Evolutionary conservation across 2,797 vertebrate genomes (phyloP).

Genomic region (Leptatherina wallacei): DNA sequence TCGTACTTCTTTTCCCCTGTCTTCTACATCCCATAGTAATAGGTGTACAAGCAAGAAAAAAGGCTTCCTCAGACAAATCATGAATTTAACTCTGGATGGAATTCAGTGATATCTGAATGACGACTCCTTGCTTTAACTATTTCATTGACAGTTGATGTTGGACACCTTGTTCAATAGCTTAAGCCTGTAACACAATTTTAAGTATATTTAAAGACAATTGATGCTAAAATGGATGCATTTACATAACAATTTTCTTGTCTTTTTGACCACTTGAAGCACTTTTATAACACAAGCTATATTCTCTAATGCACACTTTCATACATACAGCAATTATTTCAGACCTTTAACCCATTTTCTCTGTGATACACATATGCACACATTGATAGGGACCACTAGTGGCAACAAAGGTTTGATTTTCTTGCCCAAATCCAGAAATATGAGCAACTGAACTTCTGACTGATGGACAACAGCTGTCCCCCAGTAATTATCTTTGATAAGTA

Average conservation of each 20-base stretch:
- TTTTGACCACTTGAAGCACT: background rate
- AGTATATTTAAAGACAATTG: background rate
- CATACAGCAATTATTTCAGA: background rate
- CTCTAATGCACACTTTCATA: background rate
- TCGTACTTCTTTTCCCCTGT: background rate
- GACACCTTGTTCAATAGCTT: background rate
- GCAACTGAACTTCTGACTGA: too few relatives aligned
- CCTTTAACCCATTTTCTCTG: background rate
- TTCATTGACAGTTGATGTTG: background rate
- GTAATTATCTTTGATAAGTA: too few relatives aligned
- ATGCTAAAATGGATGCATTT: background rate
- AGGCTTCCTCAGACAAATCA: background rate
- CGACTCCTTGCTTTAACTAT: background rate
- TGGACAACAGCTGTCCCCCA: too few relatives aligned
- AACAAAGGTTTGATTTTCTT: background rate
- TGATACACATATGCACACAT: background rate
- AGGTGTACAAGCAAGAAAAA: background rate
- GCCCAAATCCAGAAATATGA: background rate
- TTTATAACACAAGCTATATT: background rate
- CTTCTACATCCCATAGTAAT: background rate
- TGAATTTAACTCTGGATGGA: background rate
- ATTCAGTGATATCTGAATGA: background rate
- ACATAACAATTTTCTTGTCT: background rate
- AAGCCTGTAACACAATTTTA: background rate
- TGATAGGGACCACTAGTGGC: background rate